Base-by-base conservation (phyloP, 1,140 invertebrate genomes). In the Ridgeia piscesae region DNA sequence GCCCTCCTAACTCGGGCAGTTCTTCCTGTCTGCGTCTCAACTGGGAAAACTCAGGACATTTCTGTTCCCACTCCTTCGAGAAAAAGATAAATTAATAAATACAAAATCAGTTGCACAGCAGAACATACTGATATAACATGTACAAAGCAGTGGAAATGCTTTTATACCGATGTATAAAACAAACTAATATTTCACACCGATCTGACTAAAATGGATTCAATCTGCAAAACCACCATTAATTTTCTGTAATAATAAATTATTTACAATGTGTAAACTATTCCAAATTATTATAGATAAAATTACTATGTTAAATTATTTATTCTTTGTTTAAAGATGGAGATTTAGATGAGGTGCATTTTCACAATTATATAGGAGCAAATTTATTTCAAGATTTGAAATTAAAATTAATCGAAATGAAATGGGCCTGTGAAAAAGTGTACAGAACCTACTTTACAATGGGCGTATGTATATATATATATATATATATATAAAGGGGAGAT, bases 1-100 rank as follows among this genome's bases (percentile, higher is more conserved):
- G 93, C 33, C 96, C 96, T 92, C 96, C 96, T 91, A 98, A 97
- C 95, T 98, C 97, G 35, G 97, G 97, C 77, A 97, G 96, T 31
- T 96, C 96, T 96, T 98, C 98, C 95, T 98, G 97, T n/a, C 92
- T 93, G 6, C 93, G 93, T 21, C 96, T 94, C 93, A 94, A 98
- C 91, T 96, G 96, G 35, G 96, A 95, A 94, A 97, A 97, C 92
- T 96, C 96, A 35, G 96, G 94, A 95, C 97, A 97, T 92, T 96
- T 97, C 93, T 97, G 96, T 42, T 96, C 96, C 93, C 97, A 96
- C 92, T 97, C 96, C 97, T 97, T 93, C 50, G 34, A 33, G 27
- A 77, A 77, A 77, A 31, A 77, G 8, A 77, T 21, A 77, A 77
- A 77, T 77, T 17, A 4, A 21, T 21, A 50, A 50, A 50, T 50